phyloP scores from a whole-genome alignment of 2,888 invertebrate genomes.

The Andrena trimmerana region DNA sequence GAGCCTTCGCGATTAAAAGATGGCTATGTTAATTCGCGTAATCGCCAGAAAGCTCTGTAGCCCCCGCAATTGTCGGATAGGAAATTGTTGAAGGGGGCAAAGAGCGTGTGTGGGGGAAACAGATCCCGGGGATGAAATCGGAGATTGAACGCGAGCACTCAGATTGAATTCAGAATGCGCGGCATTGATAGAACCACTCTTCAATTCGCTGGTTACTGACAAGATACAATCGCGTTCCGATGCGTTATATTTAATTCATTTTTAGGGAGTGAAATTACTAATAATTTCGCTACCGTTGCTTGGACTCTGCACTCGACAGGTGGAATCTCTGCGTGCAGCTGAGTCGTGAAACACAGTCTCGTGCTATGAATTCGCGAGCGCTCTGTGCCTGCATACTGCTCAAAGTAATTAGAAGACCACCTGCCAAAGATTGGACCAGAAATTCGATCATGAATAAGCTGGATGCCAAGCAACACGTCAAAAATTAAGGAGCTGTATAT shows the following conservation, averaged over 20 bases:
- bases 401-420: too few species aligned
- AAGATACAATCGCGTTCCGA: neutral
- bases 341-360: too few species aligned
- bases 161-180: neutral
- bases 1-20: neutral
- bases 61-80: slow-evolving; percentile 14
- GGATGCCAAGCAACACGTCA: too few species aligned
- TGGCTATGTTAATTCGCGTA: slow-evolving; percentile 11
- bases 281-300: too few species aligned
- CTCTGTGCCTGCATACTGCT: too few species aligned
- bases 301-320: too few species aligned
- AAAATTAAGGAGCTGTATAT: too few species aligned
- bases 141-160: slow-evolving; percentile 8
- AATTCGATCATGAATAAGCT: too few species aligned
- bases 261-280: too few species aligned
- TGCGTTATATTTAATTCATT: neutral
- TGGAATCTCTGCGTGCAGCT: too few species aligned
- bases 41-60: slow-evolving; percentile 23
- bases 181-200: neutral
- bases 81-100: neutral
- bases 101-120: neutral
- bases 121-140: neutral
- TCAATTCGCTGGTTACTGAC: neutral
- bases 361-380: too few species aligned
- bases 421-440: too few species aligned